Evolutionary conservation across 2,113 vertebrate species (phyloP).

Genomic region (Takifugu flavidus): DNA sequence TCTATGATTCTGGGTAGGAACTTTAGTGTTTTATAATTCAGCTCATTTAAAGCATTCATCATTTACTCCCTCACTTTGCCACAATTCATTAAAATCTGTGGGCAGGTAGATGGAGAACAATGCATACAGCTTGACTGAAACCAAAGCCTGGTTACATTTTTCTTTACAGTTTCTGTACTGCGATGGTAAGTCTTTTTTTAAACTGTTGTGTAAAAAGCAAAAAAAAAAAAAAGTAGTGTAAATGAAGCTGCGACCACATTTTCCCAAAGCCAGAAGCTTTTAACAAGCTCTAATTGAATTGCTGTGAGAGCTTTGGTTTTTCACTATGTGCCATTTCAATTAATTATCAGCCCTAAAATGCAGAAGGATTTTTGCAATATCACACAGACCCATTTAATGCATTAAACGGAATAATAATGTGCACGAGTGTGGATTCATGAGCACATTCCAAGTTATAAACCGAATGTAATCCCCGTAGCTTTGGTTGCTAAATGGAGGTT

Average conservation of each 20-base stretch:
- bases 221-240: conserved; percentile 41
- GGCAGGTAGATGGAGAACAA: not conserved
- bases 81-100: not conserved
- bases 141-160: conserved; percentile 5
- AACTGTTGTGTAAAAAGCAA: conserved; percentile 31
- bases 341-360: conserved; percentile 76
- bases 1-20: not conserved
- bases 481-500: conserved; percentile 67
- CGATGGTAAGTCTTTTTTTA: conserved; percentile 23
- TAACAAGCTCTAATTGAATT: conserved; percentile 79
- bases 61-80: not conserved
- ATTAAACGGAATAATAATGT: conserved; percentile 76
- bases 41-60: not conserved
- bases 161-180: not conserved
- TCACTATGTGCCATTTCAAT: conserved; percentile 76
- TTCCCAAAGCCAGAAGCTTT: conserved; percentile 75
- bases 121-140: conserved; percentile 28
- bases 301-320: conserved; percentile 70
- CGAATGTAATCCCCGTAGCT: conserved; percentile 72
- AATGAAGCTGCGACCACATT: conserved; percentile 71
- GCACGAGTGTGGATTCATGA: conserved; percentile 66
- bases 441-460: conserved; percentile 71
- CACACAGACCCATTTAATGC: conserved; percentile 72
- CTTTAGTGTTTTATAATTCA: not conserved
- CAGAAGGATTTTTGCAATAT: conserved; percentile 72